Evolutionary conservation across 2,888 invertebrate species (phyloP), one percentile per base, ranked within the genome.

Genomic region (Atrina japonica): DNA sequence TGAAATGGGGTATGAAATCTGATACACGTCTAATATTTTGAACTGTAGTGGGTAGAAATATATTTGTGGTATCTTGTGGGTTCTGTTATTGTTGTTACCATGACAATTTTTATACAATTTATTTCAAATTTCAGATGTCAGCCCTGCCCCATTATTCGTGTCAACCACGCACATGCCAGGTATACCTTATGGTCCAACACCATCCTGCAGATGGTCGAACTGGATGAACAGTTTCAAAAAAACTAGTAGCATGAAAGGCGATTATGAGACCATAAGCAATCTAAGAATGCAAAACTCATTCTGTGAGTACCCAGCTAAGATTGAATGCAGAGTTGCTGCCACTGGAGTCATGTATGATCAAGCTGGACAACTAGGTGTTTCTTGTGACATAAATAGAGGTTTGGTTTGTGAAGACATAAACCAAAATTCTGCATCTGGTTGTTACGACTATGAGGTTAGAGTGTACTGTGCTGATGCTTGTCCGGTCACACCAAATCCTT

Each of bases 251-350:
- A 86, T 84, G 58, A 77, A 71, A 11, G 89, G 89, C 0, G 89
- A 90, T 63, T 82, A 82, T 52, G 89, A 90, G 68, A 83, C 82
- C 0, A 70, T 88, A 6, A 77, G 77, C 18, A 80, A 78, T 25
- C 80, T 86, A 9, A 56, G 85, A 18, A 73, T 74, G 70, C 61
- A 64, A 14, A 80, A 86, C 55, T 52, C 75, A 18, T 86, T 84
- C 82, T 86, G 87, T 64, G 79, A 81, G 56, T 76, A 77, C 23
- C 83, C 83, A 2, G 92, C 91, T 2, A 93, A 93, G 76, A 95
- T 97, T 69, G 93, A 94, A 87, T 97, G 97, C 83, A 93, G 96
- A 35, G 94, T 95, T 0, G 93, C 94, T 0, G 91, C 90, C 0
- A 92, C 92, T 0, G 94, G 94, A 84, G 91, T 92, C 70, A 90